Evolutionary conservation across 2,888 invertebrate species (phyloP), one percentile per base, ranked within the genome.

Genomic region (Apamea epomidion): DNA sequence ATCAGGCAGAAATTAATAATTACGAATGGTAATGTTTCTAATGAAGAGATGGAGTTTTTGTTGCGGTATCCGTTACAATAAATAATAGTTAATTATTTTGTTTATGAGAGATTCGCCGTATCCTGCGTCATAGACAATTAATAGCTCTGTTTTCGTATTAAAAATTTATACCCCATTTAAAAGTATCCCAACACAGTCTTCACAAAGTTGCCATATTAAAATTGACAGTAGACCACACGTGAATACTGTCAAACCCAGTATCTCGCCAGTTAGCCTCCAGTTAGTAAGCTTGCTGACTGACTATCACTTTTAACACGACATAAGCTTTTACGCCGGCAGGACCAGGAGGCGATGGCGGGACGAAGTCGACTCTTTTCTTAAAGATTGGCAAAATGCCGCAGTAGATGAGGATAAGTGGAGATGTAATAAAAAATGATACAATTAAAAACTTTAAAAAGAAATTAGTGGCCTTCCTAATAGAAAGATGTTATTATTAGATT

Each of bases 11-110:
- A 48, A 81, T 60, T 67, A 18, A 51, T 42, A n/a, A 74, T 67
- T 74, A 80, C 16, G 45, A 81, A 80, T 81, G 74, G 37, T 81
- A 81, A 80, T 80, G 37, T n/a, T 67, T 18, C 32, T 81, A 74
- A 73, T 73, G 64, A 81, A 60, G 58, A 16, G 18, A 48, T 51
- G 0, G 12, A 0, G 45, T 81, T 80, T 80, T 80, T 80, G 37
- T 42, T 25, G 37, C 37, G 0, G n/a, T 67, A 32, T 58, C 81
- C 10, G 12, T 74, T 45, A 81, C 67, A 54, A 45, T 74, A 68
- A 81, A 60, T 81, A 51, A 32, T 74, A 21, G 16, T n/a, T 51
- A 42, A 45, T 80, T 32, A 32, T 71, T 71, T 1, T 65, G 10
- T 32, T 65, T 12, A 10, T 51, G 32, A n/a, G 58, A 10, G 45